Base-by-base conservation (phyloP, 2,888 invertebrate species). In the Drosophila subquinaria region DNA sequence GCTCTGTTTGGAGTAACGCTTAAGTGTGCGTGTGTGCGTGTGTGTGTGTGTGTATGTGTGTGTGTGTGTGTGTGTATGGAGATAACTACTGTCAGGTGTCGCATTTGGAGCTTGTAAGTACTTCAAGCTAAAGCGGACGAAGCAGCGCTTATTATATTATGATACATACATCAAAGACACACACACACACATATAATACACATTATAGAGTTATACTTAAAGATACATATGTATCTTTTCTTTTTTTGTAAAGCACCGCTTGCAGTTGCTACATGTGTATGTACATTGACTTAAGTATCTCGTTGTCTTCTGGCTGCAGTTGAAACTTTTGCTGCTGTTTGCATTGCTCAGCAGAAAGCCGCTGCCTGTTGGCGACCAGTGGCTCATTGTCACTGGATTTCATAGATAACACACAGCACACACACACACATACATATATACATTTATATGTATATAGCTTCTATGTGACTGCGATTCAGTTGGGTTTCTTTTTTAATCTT, bases 401-500 rank as follows among this genome's bases (percentile, higher is more conserved):
- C 61, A 76, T 85, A 85, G 85, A 85, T 85, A 85, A 79, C 85
- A 72, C 20, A 45, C 51, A 61, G 53, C 20, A 59, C 27, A 47
- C 27, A 66, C 36, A 59, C 38, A 47, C 33, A 50, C 43, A 11
- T 27, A 66, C 36, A 62, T 33, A 47, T 27, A n/a, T 13, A 51
- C 3, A 50, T n/a, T 30, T 17, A 36, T 40, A 10, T 40, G 27
- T 40, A 30, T 23, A 27, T 20, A 20, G 10, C 11, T 35, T 35
- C 23, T 33, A 35, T 56, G 56, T 43, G 62, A 59, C 66, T 62
- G 69, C 70, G 61, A 69, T 71, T 73, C 73, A 81, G 68, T 79
- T 69, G 45, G 55, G 76, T 82, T 76, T 80, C 42, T 62, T 64
- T 61, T 82, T 86, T 82, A 89, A 89, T 90, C 90, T 89, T 89